Conservation (phyloP, 2,888 invertebrate genomes). For the Lamellibrachia satsuma region DNA sequence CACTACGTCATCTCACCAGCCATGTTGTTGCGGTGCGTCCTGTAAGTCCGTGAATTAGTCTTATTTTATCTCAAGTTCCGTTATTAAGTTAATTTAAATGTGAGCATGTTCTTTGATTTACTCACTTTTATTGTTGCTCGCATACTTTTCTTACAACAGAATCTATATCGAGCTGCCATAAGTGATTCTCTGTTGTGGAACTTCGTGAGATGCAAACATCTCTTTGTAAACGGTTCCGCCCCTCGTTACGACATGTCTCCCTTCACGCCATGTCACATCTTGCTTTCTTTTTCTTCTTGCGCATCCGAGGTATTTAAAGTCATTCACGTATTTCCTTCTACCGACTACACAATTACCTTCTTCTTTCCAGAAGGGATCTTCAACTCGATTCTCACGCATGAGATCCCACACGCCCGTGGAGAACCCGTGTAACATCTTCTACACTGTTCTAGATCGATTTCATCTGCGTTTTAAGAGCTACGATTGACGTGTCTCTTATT, state of each 20-base stretch:
- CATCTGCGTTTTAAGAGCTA: neutral
- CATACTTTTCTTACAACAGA: neutral
- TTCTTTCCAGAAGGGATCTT: neutral
- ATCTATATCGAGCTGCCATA: neutral
- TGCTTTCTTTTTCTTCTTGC: too few relatives aligned
- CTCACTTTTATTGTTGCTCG: neutral
- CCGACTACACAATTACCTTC: neutral
- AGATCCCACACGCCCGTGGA: neutral
- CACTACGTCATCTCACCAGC: neutral
- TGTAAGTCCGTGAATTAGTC: neutral
- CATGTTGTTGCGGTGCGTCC: neutral
- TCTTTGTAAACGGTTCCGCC: neutral
- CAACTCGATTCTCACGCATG: neutral
- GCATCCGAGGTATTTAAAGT: neutral
- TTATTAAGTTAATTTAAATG: neutral
- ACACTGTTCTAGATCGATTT: neutral
- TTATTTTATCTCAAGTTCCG: neutral
- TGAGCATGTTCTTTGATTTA: neutral
- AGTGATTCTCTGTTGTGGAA: neutral
- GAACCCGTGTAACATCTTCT: neutral
- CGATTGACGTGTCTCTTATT: slow-evolving; percentile 1
- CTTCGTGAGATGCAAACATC: neutral
- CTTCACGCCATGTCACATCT: neutral
- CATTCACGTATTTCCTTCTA: neutral
- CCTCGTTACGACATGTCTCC: neutral